phyloP scores from a whole-genome alignment of 2,797 vertebrate species.

The Artibeus lituratus region DNA sequence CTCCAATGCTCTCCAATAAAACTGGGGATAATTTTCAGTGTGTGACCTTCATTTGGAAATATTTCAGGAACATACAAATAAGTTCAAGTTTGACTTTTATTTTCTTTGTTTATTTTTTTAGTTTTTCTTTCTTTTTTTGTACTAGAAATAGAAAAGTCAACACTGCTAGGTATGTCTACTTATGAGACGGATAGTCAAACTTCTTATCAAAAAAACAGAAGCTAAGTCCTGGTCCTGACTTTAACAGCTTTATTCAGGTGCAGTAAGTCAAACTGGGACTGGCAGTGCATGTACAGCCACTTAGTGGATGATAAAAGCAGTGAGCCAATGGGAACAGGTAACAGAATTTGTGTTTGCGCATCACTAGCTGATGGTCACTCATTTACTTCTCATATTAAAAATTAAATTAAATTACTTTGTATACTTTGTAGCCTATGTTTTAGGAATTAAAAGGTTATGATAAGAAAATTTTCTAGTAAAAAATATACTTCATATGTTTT shows the following conservation, averaged over 20 bases:
- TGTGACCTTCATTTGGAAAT: not conserved
- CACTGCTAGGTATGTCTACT: not conserved
- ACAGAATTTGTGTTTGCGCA: not conserved
- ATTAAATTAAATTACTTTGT: not conserved
- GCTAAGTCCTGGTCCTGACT: not conserved
- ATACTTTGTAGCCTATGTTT: not conserved
- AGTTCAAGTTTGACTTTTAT: constrained; percentile 31
- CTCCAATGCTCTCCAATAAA: not conserved
- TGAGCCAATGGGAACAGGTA: not conserved
- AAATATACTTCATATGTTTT: not conserved
- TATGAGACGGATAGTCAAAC: not conserved
- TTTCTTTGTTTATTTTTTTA: not conserved
- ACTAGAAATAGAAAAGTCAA: constrained; percentile 18
- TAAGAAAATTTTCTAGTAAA: not conserved
- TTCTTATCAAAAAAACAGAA: not conserved
- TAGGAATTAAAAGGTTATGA: not conserved
- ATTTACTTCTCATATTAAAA: not conserved
- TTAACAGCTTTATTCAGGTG: not conserved
- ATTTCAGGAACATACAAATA: not conserved
- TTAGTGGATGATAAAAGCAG: not conserved
- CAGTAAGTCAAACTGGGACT: not conserved
- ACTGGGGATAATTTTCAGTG: not conserved
- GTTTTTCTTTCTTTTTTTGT: constrained; percentile 1
- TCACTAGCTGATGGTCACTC: not conserved
- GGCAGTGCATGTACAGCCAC: not conserved